phyloP scores from a whole-genome alignment of 1,140 invertebrate species.

The Lepidurus packardi region DNA sequence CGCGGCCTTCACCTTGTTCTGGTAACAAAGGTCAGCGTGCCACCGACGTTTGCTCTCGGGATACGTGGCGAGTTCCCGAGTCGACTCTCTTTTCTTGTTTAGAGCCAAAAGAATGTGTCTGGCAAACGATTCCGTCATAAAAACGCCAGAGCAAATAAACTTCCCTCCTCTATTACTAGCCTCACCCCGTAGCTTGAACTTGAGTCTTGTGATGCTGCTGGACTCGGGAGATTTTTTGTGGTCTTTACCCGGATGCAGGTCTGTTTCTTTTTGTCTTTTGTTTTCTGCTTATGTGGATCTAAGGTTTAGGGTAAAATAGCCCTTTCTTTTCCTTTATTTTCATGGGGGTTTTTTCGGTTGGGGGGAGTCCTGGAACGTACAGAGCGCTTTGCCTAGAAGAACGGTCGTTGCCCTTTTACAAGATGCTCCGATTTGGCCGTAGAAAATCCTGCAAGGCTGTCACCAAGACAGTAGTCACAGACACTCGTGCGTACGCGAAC shows the following conservation, averaged over 20 bases:
- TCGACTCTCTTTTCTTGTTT: neutral
- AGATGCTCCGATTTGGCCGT: too few relatives aligned
- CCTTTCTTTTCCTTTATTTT: too few relatives aligned
- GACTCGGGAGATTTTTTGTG: neutral
- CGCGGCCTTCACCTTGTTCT: constrained; percentile 8
- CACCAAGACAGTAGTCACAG: too few relatives aligned
- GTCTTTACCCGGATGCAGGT: neutral
- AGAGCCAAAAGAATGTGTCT: constrained; percentile 1
- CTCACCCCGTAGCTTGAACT: neutral
- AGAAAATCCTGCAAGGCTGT: too few relatives aligned
- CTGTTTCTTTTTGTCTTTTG: too few relatives aligned
- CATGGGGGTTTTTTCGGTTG: too few relatives aligned
- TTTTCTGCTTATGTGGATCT: neutral
- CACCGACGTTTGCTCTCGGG: neutral
- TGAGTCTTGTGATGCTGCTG: neutral
- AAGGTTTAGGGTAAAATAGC: too few relatives aligned
- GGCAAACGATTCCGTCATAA: constrained; percentile 18
- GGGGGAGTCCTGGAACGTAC: too few relatives aligned
- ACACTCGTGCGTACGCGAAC: too few relatives aligned
- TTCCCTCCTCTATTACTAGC: neutral
- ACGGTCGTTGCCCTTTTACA: too few relatives aligned
- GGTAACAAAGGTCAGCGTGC: neutral
- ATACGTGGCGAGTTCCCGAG: neutral
- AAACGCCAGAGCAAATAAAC: constrained; percentile 19
- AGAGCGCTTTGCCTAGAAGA: too few relatives aligned